phyloP scores from a whole-genome alignment of 2,888 invertebrate genomes.

The Andrena trimmerana region DNA sequence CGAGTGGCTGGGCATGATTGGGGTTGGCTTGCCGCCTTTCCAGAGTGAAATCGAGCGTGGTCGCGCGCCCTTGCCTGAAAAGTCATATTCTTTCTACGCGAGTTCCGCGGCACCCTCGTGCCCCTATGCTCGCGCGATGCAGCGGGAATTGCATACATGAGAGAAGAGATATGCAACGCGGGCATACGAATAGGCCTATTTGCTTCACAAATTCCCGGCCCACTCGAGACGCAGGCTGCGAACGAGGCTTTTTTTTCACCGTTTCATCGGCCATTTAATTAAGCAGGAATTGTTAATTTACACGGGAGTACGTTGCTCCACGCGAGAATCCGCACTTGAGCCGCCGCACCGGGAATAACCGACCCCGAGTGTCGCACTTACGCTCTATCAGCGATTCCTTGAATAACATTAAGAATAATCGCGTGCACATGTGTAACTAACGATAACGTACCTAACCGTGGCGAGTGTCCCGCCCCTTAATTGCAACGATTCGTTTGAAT shows the following conservation, averaged over 20 bases:
- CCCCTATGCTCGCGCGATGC: constrained; percentile 55
- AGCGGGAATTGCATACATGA: constrained; percentile 65
- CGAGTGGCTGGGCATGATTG: too few relatives aligned
- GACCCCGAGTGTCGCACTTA: constrained; percentile 72
- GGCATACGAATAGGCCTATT: constrained; percentile 76
- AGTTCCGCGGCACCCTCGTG: constrained; percentile 43
- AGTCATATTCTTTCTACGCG: constrained; percentile 50
- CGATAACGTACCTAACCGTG: constrained; percentile 24
- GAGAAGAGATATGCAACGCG: constrained; percentile 68
- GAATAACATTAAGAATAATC: constrained; percentile 60
- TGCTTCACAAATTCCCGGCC: constrained; percentile 78
- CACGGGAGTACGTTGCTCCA: constrained; percentile 53
- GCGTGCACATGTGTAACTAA: constrained; percentile 52
- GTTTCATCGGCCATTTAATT: constrained; percentile 77
- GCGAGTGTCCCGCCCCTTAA: constrained; percentile 28
- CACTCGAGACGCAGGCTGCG: constrained; percentile 68
- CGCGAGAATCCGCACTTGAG: constrained; percentile 65
- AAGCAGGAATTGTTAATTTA: constrained; percentile 80
- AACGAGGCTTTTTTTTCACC: constrained; percentile 63
- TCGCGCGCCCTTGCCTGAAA: constrained; percentile 47
- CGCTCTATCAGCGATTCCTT: constrained; percentile 40
- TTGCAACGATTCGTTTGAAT: constrained; percentile 36
- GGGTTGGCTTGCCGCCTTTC: neutral
- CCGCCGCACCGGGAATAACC: constrained; percentile 31
- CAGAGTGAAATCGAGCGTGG: constrained; percentile 40